Base-by-base conservation (phyloP, 1,140 invertebrate genomes). In the Psilanteris sp. region DNA sequence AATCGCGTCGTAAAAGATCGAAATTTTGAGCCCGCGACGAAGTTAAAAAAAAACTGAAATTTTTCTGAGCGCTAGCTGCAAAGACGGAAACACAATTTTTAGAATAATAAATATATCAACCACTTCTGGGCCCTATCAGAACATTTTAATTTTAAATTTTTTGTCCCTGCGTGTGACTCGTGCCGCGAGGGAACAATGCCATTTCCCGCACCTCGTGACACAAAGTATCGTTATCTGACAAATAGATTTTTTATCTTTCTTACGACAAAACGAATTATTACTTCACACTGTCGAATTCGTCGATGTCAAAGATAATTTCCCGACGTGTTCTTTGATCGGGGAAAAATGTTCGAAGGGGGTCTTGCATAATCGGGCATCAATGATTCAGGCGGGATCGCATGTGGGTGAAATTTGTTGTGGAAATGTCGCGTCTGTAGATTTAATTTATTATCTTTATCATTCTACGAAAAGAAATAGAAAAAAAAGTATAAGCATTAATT, bases 321-420 rank as follows among this genome's bases (percentile, higher is more conserved):
- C 32, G 11, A 15, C 18, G 11, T 2, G 2, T 9, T 41, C 50
- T 55, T 27, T 8, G 9, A 18, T 10, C 6, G n/a, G n/a, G 29
- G 39, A 36, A 44, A 41, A 46, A 24, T 29, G 48, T 55, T 66
- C 62, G 27, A 55, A 50, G 44, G 59, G 62, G 62, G 48, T 55
- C 62, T 54, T 37, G 7, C 11, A 14, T 22, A 41, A 59, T 24
- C 26, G 7, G 1, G 4, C 10, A 64, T 50, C 22, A 46, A 27
- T 27, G 52, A 31, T 36, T 36, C 9, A 22, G 24, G 39, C 14
- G 26, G 32, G 15, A 27, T 31, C 26, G 22, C 43, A 62, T 31
- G 57, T 41, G 57, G 31, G 41, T 37, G 3, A 11, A 46, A 46
- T 16, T 13, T 54, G 0, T 10, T 13, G n/a, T n/a, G n/a, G n/a